Percentiles rank a stretch among this genome's conserved stretches.
These are phyloP conservation scores for Nomada flava DNA, from an alignment of 2,888 invertebrate species.

Conservation along the genomic window DNA sequence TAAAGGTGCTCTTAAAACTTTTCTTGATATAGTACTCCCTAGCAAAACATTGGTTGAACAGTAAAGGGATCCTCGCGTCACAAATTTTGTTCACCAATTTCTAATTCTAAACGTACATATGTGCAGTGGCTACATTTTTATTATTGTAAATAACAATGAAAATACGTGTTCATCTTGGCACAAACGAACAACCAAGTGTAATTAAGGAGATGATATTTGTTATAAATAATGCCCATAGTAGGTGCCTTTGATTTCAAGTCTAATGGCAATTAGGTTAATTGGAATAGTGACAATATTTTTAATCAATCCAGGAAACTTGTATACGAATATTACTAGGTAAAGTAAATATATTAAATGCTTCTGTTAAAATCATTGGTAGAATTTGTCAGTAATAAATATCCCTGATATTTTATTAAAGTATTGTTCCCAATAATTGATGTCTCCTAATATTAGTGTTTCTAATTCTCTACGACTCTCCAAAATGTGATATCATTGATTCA, in stretches of 20 bases:
- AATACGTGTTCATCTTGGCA: too few relatives aligned
- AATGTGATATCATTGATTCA: neutral
- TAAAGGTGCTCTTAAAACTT: slow-evolving; percentile 38
- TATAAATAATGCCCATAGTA: too few relatives aligned
- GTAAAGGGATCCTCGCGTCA: neutral
- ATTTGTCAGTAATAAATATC: too few relatives aligned
- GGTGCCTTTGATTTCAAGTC: neutral
- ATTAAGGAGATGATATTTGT: too few relatives aligned
- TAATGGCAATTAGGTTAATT: neutral
- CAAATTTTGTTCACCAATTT: neutral
- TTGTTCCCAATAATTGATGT: neutral
- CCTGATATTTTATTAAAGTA: neutral
- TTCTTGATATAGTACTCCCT: neutral
- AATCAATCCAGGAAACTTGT: neutral
- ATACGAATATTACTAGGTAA: too few relatives aligned
- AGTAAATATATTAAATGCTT: too few relatives aligned
- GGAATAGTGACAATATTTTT: neutral
- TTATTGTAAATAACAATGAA: too few relatives aligned
- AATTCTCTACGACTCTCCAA: neutral
- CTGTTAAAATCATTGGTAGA: too few relatives aligned
- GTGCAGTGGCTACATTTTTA: too few relatives aligned
- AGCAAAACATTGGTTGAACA: neutral
- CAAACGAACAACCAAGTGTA: too few relatives aligned
- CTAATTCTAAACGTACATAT: neutral
- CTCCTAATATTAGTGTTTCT: neutral